Evolutionary conservation across 2,113 vertebrate species (phyloP).

Genomic region (Motacilla alba): DNA sequence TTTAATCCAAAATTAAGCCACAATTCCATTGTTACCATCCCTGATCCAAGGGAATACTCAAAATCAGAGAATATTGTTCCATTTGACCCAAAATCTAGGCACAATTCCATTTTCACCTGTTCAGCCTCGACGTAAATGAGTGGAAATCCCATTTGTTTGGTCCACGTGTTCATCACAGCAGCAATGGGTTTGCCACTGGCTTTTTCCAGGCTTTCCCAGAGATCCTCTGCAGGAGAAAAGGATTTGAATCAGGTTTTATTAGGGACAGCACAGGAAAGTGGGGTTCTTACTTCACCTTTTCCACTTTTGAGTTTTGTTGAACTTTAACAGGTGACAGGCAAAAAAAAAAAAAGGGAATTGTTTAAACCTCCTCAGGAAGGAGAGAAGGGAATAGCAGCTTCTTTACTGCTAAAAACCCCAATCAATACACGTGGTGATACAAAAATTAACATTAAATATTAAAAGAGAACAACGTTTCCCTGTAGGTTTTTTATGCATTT

Average conservation of each 20-base stretch:
- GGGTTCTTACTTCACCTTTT: background rate
- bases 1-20: fast-evolving
- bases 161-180: constrained; percentile 96
- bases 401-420: background rate
- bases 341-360: background rate
- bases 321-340: background rate
- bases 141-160: constrained; percentile 98
- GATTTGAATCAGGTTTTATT: background rate
- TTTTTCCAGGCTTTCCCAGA: constrained; percentile 95
- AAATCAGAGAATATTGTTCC: background rate
- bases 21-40: background rate
- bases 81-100: fast-evolving
- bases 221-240: constrained; percentile 83
- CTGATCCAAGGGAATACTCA: fast-evolving
- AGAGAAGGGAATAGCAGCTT: background rate
- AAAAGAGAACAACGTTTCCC: background rate
- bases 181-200: constrained; percentile 95
- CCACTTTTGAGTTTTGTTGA: background rate
- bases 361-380: background rate
- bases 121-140: constrained; percentile 92
- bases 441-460: background rate
- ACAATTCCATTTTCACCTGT: constrained; percentile 74
- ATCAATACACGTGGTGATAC: background rate
- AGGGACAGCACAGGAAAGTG: background rate
- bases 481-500: background rate